Evolutionary conservation across 2,113 vertebrate genomes (phyloP).

Genomic region (Platysteira castanea): DNA sequence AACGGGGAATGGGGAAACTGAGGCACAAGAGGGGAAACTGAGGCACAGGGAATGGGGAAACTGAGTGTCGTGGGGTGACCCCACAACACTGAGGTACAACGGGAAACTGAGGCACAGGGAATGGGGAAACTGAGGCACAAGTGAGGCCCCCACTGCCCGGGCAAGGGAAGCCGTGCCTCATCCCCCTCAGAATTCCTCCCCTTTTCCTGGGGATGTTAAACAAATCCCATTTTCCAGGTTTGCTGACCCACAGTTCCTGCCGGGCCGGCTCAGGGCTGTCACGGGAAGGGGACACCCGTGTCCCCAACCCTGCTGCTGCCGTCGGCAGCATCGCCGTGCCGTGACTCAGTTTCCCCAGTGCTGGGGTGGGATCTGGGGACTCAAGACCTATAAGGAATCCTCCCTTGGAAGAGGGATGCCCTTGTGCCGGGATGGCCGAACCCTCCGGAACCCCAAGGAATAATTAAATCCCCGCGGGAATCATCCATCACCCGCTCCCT

Average conservation of each 20-base stretch:
- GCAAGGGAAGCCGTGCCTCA: not conserved
- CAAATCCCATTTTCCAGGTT: not conserved
- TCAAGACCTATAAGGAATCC: not conserved
- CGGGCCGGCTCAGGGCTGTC: not conserved
- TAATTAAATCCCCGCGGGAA: not conserved
- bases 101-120: not conserved
- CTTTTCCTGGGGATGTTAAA: not conserved
- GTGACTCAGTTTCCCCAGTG: not conserved
- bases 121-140: not conserved
- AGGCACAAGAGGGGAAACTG: too few relatives aligned
- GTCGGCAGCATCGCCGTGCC: rapidly evolving
- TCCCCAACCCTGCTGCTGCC: not conserved
- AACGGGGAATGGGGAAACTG: too few relatives aligned
- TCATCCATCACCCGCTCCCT: rapidly evolving
- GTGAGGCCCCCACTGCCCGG: not conserved
- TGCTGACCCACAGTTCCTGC: rapidly evolving
- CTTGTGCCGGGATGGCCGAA: not conserved
- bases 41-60: not conserved
- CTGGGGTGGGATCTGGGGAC: rapidly evolving
- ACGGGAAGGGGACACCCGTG: not conserved
- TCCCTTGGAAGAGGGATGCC: not conserved
- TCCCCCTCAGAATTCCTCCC: not conserved
- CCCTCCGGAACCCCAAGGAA: not conserved
- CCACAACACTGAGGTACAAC: not conserved
- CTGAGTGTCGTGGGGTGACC: not conserved